Evolutionary conservation across 2,113 vertebrate genomes (phyloP), one percentile per base, ranked within the genome.

Genomic region (Puntigrus tetrazona): DNA sequence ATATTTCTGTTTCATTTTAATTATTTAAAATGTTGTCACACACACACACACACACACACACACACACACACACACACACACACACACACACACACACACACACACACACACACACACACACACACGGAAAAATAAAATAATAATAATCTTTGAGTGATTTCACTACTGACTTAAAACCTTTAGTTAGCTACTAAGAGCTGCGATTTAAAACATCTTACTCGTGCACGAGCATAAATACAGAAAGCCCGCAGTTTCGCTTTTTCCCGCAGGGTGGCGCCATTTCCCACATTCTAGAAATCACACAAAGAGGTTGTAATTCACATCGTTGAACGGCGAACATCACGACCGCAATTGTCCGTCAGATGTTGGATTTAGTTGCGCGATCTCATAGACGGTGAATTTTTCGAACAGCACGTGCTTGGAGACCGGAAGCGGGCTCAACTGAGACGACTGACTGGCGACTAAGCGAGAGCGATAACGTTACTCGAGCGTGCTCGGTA

Each of bases 271-370:
- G 18, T 20, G 78, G 78, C 61, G 61, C 27, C 50, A 47, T 31
- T 67, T 59, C 27, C 18, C 78, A 50, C 5, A 67, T 47, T 34
- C 57, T n/a, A 7, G 4, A 50, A n/a, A 45, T 18, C 2, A n/a
- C 78, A 81, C 78, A 67, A 81, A 81, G 61, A 1, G 5, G 9
- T 50, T 31, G 61, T 67, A 81, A 81, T 81, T 81, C 61, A 67
- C 38, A 4, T 65, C 41, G 8, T n/a, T n/a, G 59, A 67, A 14
- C 27, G 2, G 41, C 9, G 6, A 34, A 47, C 41, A 47, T 67
- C 41, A 81, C 78, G 78, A 81, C 78, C 18, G 78, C 41, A 47
- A 10, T 34, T 81, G 78, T 50, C 11, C 8, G 41, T 34, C 18
- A n/a, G 20, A 81, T 50, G 8, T 2, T 14, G 43, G 27, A 81